Conservation (phyloP, 1,140 invertebrate species). For the Drosophila saltans region DNA sequence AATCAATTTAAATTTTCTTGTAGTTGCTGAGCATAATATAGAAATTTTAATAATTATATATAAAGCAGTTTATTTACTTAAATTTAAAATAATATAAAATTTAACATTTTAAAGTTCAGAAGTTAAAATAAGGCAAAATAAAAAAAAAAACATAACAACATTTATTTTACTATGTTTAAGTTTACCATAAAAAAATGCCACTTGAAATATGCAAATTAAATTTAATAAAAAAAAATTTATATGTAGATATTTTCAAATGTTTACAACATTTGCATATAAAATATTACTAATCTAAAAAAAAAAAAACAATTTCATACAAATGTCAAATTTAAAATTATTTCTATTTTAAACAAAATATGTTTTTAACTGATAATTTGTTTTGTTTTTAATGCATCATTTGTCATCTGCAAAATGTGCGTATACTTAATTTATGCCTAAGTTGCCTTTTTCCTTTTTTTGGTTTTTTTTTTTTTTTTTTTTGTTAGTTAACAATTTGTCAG, state of each 20-base stretch:
- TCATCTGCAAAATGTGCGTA: neutral
- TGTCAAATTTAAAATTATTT: neutral
- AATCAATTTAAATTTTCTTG: neutral
- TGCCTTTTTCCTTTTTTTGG: neutral
- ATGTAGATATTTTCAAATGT: no score
- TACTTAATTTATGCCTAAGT: neutral
- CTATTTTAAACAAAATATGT: neutral
- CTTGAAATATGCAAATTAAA: no score
- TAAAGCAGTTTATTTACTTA: neutral
- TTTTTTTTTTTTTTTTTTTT: neutral
- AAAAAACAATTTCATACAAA: neutral
- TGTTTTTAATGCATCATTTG: neutral
- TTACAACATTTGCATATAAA: no score
- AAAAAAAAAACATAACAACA: no score
- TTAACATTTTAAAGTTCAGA: no score
- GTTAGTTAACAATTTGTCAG: constrained; percentile 4
- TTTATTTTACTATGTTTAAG: no score
- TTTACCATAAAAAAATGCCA: no score
- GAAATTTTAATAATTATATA: neutral
- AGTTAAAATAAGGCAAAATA: no score
- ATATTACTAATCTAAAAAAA: no score
- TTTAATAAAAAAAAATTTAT: no score
- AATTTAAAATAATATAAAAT: neutral
- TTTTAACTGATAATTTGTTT: neutral
- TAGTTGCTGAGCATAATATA: neutral